A percentile compares a stretch with the other conserved stretches of the same genome.
phyloP scores from a whole-genome alignment of 1,140 invertebrate genomes.

The Gryon sp. region DNA sequence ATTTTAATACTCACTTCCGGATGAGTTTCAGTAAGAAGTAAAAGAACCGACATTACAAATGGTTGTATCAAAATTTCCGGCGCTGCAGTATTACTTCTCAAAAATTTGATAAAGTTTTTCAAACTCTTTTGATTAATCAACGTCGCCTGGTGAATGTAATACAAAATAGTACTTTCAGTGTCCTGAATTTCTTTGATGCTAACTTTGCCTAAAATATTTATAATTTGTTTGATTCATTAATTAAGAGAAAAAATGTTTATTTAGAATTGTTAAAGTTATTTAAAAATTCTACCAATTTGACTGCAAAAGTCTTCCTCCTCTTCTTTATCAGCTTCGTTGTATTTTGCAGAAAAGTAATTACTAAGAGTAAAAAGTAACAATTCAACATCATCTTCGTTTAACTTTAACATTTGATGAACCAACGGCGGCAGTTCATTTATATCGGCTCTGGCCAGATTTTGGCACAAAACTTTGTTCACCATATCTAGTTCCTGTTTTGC shows the following conservation, averaged over 20 bases:
- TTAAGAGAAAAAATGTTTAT: conserved; percentile 8
- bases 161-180: conserved; percentile 81
- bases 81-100: conserved; percentile 77
- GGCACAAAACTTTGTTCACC: conserved; percentile 75
- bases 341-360: conserved; percentile 74
- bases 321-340: conserved; percentile 56
- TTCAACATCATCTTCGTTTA: conserved; percentile 71
- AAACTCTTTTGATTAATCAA: conserved; percentile 77
- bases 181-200: conserved; percentile 73
- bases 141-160: conserved; percentile 80
- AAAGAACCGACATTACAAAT: conserved; percentile 80
- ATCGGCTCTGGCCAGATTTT: conserved; percentile 66
- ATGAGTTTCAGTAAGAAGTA: conserved; percentile 78
- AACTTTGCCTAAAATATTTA: conserved; percentile 51
- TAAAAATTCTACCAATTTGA: conserved; percentile 63
- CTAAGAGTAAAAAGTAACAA: conserved; percentile 73
- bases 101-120: conserved; percentile 78
- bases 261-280: conserved; percentile 3
- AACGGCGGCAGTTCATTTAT: conserved; percentile 78
- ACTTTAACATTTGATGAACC: conserved; percentile 76
- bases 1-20: conserved; percentile 73
- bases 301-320: conserved; percentile 57
- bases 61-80: conserved; percentile 81
- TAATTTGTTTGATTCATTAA: background rate
- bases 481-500: conserved; percentile 71